Conservation (phyloP, 2,888 invertebrate genomes). For the Beris morrisii region DNA sequence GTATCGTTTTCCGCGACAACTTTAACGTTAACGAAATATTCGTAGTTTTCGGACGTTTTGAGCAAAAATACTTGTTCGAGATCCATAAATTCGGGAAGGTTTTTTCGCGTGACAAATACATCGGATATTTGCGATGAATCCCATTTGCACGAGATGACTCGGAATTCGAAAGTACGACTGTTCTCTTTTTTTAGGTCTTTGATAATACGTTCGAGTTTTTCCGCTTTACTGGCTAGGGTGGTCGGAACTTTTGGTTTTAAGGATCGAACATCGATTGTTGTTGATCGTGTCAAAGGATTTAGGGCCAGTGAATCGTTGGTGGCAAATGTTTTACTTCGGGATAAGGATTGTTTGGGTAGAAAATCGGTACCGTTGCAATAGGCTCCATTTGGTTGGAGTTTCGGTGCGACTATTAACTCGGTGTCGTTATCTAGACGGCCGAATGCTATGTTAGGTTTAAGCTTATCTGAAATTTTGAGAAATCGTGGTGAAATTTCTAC, state of each 20-base stretch:
- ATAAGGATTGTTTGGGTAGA: constrained; percentile 4
- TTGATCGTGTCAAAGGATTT: constrained; percentile 46
- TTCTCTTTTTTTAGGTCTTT: constrained; percentile 50
- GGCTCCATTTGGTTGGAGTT: constrained; percentile 43
- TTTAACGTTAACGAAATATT: constrained; percentile 44
- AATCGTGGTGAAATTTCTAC: no score
- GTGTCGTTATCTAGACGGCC: constrained; percentile 64
- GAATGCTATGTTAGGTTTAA: constrained; percentile 59
- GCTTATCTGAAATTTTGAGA: constrained; percentile 23
- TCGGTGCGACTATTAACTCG: constrained; percentile 58
- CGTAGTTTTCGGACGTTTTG: constrained; percentile 44
- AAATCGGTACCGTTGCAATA: not conserved
- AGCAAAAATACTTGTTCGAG: constrained; percentile 50
- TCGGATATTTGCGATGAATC: constrained; percentile 51
- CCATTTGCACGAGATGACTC: constrained; percentile 52
- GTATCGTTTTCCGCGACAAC: constrained; percentile 44
- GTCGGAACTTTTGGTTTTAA: constrained; percentile 42
- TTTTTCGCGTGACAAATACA: constrained; percentile 51
- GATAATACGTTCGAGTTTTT: constrained; percentile 51
- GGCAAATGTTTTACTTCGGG: constrained; percentile 41
- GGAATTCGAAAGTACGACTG: constrained; percentile 50
- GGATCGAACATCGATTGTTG: constrained; percentile 46
- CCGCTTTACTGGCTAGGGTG: constrained; percentile 47
- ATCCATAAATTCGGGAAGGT: constrained; percentile 53
- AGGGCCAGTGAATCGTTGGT: not conserved